Conservation (phyloP, 2,113 vertebrate genomes). For the Cryptotis parvus region DNA sequence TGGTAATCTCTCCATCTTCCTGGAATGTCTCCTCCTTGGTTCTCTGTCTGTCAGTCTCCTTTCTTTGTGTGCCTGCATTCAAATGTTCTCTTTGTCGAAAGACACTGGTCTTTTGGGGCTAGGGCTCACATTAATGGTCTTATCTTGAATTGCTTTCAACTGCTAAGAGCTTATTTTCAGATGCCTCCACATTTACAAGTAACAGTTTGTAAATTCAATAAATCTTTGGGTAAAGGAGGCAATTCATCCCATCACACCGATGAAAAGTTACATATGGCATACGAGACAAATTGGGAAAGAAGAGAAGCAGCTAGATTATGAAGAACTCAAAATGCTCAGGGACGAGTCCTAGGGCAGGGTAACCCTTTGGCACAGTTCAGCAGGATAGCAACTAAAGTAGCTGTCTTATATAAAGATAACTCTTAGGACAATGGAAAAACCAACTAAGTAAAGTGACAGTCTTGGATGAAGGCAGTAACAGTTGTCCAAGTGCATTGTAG, state of each 20-base stretch:
- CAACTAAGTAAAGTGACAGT: not conserved
- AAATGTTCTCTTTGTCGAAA: not conserved
- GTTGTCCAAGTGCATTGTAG: not conserved
- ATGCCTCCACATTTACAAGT: not conserved
- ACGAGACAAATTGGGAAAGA: not conserved
- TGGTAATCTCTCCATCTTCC: not conserved
- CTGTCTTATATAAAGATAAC: not conserved
- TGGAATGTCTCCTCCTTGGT: not conserved
- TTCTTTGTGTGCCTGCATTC: not conserved
- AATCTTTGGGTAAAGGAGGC: not conserved
- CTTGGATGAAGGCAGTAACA: not conserved
- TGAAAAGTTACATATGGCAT: not conserved
- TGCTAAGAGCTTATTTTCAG: not conserved
- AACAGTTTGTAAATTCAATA: not conserved
- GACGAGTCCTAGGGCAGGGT: not conserved
- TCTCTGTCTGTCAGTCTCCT: not conserved
- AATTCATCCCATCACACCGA: not conserved
- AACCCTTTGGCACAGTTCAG: not conserved
- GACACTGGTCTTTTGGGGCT: too few relatives aligned
- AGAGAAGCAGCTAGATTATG: not conserved
- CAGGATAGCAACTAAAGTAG: not conserved
- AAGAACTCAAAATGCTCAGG: not conserved
- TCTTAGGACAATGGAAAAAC: not conserved
- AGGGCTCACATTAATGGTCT: not conserved
- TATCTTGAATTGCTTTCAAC: not conserved